A percentile compares a stretch with the other conserved stretches of the same genome.
Evolutionary conservation across 2,113 vertebrate genomes (phyloP).

Genomic region (Lucifuga dentata): DNA sequence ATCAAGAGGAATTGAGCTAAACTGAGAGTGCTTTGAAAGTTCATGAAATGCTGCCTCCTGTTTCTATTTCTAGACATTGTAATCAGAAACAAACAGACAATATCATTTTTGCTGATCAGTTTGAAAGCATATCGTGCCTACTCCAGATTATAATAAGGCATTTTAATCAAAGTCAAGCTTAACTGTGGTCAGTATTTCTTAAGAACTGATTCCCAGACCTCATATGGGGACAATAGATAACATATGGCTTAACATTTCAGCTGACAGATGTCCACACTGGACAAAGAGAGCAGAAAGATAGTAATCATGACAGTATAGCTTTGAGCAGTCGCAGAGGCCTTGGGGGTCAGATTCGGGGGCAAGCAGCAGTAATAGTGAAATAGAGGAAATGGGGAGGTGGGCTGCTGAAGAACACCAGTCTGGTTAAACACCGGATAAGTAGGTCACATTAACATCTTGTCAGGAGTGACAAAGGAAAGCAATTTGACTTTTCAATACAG

Average conservation of each 20-base stretch:
- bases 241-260: conserved; percentile 75
- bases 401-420: conserved; percentile 15
- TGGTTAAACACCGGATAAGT: conserved; percentile 43
- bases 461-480: conserved; percentile 11
- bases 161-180: conserved; percentile 57
- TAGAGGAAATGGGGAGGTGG: conserved; percentile 35
- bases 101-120: conserved; percentile 26
- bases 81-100: conserved; percentile 8
- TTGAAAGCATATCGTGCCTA: background rate
- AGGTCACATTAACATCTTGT: conserved; percentile 45
- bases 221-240: conserved; percentile 61
- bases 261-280: conserved; percentile 76
- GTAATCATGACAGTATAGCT: conserved; percentile 76
- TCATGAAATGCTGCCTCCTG: conserved; percentile 7
- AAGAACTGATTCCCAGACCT: conserved; percentile 44
- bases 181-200: conserved; percentile 45
- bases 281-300: conserved; percentile 59
- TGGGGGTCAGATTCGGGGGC: conserved; percentile 48
- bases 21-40: conserved; percentile 23
- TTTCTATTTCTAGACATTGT: conserved; percentile 4
- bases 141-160: conserved; percentile 36
- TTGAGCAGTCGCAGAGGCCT: conserved; percentile 48
- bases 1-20: conserved; percentile 27
- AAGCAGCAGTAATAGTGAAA: conserved; percentile 34
- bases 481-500: background rate